Conservation (phyloP, 2,113 vertebrate genomes). For the Charina bottae region DNA sequence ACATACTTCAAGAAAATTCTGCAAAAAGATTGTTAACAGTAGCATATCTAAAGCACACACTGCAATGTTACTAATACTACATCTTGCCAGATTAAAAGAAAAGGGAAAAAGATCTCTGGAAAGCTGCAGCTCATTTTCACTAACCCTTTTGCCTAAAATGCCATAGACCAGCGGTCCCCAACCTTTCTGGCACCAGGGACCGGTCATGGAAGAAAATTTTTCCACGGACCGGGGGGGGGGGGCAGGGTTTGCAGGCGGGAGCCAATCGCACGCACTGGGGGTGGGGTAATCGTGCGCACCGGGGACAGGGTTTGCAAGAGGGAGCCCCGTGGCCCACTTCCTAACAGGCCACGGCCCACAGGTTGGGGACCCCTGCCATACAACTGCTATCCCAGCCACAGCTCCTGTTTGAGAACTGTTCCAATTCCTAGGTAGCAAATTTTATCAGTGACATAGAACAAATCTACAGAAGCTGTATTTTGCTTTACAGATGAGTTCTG, state of each 20-base stretch:
- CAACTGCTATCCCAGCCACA: neutral
- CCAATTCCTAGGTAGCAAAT: conserved; percentile 32
- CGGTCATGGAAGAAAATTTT: too few relatives aligned
- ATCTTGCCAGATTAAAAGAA: neutral
- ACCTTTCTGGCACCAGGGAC: too few relatives aligned
- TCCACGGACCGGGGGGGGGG: too few relatives aligned
- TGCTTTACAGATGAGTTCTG: neutral
- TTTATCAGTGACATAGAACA: conserved; percentile 50
- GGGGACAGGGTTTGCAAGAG: too few relatives aligned
- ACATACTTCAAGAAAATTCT: neutral
- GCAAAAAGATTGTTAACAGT: neutral
- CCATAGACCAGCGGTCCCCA: too few relatives aligned
- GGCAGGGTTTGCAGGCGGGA: too few relatives aligned
- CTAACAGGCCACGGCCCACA: too few relatives aligned
- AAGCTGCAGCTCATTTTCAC: neutral
- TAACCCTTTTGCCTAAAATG: neutral
- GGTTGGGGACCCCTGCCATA: too few relatives aligned
- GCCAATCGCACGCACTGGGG: too few relatives aligned
- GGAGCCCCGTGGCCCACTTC: too few relatives aligned
- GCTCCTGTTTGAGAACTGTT: neutral
- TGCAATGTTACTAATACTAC: neutral
- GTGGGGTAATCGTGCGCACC: too few relatives aligned
- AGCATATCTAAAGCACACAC: neutral
- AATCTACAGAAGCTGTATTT: neutral
- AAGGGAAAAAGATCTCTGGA: neutral